These are phyloP conservation scores for Pangasius krempfi DNA, from an alignment of 2,797 vertebrate species.

Conservation along the genomic window DNA sequence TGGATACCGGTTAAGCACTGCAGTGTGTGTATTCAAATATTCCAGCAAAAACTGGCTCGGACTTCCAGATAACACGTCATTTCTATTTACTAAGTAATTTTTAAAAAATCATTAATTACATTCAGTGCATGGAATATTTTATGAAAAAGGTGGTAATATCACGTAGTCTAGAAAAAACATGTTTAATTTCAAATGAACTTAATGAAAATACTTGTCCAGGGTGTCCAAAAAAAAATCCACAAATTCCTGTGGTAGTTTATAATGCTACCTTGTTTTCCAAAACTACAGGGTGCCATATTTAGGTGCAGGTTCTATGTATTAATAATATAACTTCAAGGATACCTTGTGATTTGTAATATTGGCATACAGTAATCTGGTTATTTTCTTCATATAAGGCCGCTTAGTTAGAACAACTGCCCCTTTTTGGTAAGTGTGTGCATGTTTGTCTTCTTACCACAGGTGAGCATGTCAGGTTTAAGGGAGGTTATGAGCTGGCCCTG, in stretches of 20 bases:
- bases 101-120: not conserved
- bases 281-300: not conserved
- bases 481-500: slow-evolving; percentile 84
- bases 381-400: not conserved
- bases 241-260: too few relatives aligned
- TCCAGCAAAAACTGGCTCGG: not conserved
- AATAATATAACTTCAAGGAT: not conserved
- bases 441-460: slow-evolving; percentile 82
- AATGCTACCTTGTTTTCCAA: not conserved
- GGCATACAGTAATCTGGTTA: not conserved
- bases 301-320: not conserved
- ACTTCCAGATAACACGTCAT: not conserved
- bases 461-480: slow-evolving; percentile 84
- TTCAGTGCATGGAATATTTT: not conserved
- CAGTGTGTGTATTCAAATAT: not conserved
- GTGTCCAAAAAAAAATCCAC: not conserved
- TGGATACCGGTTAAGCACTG: not conserved
- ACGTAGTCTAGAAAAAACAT: not conserved
- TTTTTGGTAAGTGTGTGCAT: not conserved
- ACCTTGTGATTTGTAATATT: not conserved
- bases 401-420: not conserved
- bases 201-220: not conserved
- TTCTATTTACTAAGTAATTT: not conserved
- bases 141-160: not conserved
- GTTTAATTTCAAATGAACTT: not conserved